Percentiles rank a stretch among this genome's conserved stretches.
phyloP scores from a whole-genome alignment of 2,797 vertebrate genomes.

The Psittacula echo region DNA sequence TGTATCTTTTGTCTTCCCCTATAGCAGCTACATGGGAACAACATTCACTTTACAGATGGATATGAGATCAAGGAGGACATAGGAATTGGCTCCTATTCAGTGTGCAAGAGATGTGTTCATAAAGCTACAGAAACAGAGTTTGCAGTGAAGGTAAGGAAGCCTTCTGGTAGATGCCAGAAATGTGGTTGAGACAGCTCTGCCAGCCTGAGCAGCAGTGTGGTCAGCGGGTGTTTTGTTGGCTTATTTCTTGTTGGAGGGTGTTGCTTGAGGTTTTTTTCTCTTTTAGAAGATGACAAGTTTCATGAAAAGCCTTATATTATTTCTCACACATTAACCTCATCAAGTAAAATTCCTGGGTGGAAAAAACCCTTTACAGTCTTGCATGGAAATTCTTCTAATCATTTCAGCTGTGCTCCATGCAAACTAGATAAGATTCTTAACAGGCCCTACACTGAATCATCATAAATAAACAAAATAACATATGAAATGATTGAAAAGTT shows the following conservation, averaged over 20 bases:
- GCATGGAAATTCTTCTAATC: not conserved
- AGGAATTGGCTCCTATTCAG: constrained; percentile 84
- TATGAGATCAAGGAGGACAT: constrained; percentile 95
- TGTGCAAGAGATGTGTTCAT: constrained; percentile 91
- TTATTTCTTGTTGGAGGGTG: not conserved
- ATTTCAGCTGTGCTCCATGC: not conserved
- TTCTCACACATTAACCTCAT: not conserved
- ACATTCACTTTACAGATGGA: constrained; percentile 88
- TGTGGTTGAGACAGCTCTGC: not conserved
- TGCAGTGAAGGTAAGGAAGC: constrained; percentile 90
- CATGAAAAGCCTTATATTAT: not conserved
- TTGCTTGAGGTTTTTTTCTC: not conserved
- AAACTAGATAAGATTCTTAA: not conserved
- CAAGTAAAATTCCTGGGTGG: not conserved
- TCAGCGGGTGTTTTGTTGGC: not conserved
- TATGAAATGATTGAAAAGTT: not conserved
- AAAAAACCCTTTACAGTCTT: not conserved
- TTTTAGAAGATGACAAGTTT: not conserved
- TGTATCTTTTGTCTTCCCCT: constrained; percentile 13
- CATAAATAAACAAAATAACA: not conserved
- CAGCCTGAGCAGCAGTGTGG: not conserved
- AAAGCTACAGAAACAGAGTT: constrained; percentile 92
- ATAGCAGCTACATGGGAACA: constrained; percentile 91
- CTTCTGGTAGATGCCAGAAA: not conserved
- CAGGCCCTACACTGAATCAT: not conserved